Base-by-base conservation (phyloP, 2,113 vertebrate species). In the Nanorana parkeri region DNA sequence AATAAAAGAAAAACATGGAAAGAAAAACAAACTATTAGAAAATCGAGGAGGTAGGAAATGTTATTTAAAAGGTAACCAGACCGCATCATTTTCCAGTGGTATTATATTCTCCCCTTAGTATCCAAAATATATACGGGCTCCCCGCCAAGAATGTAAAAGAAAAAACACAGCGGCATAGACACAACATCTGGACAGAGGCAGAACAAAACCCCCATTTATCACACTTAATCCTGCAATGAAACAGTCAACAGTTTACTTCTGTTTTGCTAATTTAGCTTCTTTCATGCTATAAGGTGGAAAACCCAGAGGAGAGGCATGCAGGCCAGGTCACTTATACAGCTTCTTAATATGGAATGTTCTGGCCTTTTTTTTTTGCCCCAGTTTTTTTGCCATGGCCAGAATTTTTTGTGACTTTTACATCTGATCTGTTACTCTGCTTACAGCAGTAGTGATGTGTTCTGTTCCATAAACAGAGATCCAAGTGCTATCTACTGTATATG, bases 31-130 rank as follows among this genome's bases (percentile, higher is more conserved):
- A 95, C 97, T 96, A 96, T 97, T 95, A 94, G 95, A 95, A 95
- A 95, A 96, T 94, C 97, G 96, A 97, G 96, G 95, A 96, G 97
- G 95, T 95, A 96, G 97, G 97, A 99, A 99, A 99, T 97, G 96
- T 98, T 99, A 98, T 99, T 99, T 98, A 98, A 99, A 99, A 99
- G 97, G 97, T 93, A 97, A 99, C 96, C 96, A 98, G 97, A 98
- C 97, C 96, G 92, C 97, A 97, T 97, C 96, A 96, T 98, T 99
- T 98, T 98, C 96, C 97, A 98, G 94, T 94, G 96, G 97, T 98
- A 99, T 97, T 98, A 99, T 98, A 98, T 97, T 97, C 97, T 98
- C 96, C 94, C 95, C 90, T 93, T 94, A 94, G 94, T 95, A 95
- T 98, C 97, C 97, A 98, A 98, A 97, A 99, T 97, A 99, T 97